Conservation (phyloP, 1,140 invertebrate genomes). For the Drosophila saltans region DNA sequence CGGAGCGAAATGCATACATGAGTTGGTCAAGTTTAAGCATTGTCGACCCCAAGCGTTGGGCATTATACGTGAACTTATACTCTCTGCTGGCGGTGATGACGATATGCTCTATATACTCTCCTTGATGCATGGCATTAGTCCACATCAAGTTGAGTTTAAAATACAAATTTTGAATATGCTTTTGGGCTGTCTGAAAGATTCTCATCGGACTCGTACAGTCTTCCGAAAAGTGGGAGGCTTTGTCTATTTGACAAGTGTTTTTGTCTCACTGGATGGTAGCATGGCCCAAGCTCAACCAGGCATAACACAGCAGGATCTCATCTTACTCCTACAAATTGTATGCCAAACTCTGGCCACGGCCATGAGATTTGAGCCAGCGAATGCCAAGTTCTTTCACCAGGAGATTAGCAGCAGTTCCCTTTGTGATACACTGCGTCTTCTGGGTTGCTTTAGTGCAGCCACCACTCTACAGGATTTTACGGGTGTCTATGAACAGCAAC, state of each 20-base stretch:
- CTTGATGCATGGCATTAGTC: conserved; percentile 94
- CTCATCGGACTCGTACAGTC: conserved; percentile 96
- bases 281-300: conserved; percentile 78
- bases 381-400: conserved; percentile 98
- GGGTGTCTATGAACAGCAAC: conserved; percentile 56
- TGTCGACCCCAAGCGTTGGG: conserved; percentile 92
- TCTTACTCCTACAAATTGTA: conserved; percentile 92
- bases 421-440: conserved; percentile 94
- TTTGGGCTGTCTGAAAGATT: conserved; percentile 94
- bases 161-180: conserved; percentile 96
- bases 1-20: conserved; percentile 95
- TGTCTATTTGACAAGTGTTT: conserved; percentile 97
- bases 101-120: conserved; percentile 96
- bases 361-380: conserved; percentile 99
- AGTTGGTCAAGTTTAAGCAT: conserved; percentile 93
- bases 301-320: conserved; percentile 84
- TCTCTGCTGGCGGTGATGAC: conserved; percentile 96
- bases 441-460: conserved; percentile 93
- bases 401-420: conserved; percentile 97
- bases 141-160: conserved; percentile 92
- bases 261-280: conserved; percentile 96
- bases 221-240: conserved; percentile 99
- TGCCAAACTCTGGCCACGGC: conserved; percentile 98
- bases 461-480: conserved; percentile 84
- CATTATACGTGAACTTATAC: conserved; percentile 93